A percentile compares a stretch with the other conserved stretches of the same genome.
Evolutionary conservation across 2,888 invertebrate species (phyloP).

Genomic region (Chalcis sispes): DNA sequence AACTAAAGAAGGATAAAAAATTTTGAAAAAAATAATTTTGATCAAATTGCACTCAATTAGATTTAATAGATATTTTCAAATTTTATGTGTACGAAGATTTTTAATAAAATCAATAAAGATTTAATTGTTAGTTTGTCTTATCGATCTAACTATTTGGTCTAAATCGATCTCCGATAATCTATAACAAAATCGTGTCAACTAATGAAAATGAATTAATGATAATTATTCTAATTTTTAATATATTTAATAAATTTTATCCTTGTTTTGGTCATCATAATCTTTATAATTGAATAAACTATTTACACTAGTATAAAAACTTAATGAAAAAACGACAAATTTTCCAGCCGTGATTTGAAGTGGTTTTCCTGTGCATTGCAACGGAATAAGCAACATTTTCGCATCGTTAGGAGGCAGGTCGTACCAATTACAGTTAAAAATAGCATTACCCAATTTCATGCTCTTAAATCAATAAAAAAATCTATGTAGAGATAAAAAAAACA

Average conservation of each 20-base stretch:
- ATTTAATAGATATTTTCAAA: no score
- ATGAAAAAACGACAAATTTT: slow-evolving; percentile 65
- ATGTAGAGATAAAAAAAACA: neutral
- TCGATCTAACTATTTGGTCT: no score
- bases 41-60: no score
- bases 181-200: neutral
- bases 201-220: neutral
- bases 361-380: slow-evolving; percentile 59
- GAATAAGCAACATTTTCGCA: slow-evolving; percentile 59
- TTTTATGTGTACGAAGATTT: no score
- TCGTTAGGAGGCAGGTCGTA: slow-evolving; percentile 59
- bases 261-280: no score
- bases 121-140: no score
- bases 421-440: slow-evolving; percentile 64
- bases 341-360: slow-evolving; percentile 66
- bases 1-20: no score
- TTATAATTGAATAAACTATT: no score
- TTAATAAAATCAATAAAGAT: no score
- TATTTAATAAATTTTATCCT: no score
- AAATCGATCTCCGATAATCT: no score
- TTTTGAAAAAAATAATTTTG: neutral
- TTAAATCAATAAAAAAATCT: slow-evolving; percentile 32
- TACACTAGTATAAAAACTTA: slow-evolving; percentile 64
- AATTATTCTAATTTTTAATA: no score
- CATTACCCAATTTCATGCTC: slow-evolving; percentile 61